Evolutionary conservation across 2,113 vertebrate species (phyloP), one percentile per base, ranked within the genome.

Genomic region (Alexandromys fortis): DNA sequence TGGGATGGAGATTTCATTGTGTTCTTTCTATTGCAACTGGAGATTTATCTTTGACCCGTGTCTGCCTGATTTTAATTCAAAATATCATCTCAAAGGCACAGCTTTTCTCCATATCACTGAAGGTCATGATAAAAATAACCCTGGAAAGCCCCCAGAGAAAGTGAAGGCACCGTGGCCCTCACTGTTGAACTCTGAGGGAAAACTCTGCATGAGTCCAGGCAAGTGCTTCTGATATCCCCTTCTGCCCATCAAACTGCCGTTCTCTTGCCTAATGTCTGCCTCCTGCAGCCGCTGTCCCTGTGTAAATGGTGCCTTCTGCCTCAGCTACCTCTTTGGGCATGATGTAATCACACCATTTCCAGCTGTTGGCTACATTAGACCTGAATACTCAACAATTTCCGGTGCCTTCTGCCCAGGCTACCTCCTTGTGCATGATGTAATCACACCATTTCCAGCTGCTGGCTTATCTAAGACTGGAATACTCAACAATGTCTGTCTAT

Each of bases 1-100:
- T 13, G 10, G 24, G 42, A 16, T 14, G 33, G 6, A 30, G 12
- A 35, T 5, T 38, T 49, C 33, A 1, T 21, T 0, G 0, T 2
- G 26, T 21, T 67, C 7, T 21, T 70, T 42, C 73, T 67, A 2
- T 0, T 1, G 4, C 61, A 19, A 35, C 55, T 91, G 42, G 75
- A 49, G 72, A 7, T 90, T 94, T 83, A 67, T 63, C 45, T 94
- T 79, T 95, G 85, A 90, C 81, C 75, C 30, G 9, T 0, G 1
- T 68, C 83, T 95, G 55, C 33, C 65, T 28, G 38, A 79, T 90
- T 87, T 76, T 85, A 11, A 89, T 85, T 73, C 76, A 42, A 90
- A 97, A 92, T 49, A 75, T 24, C 93, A 63, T 61, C 30, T 49
- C 26, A 12, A n/a, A 94, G 91, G 1, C 33, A 73, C 38, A 85